A percentile compares a stretch with the other conserved stretches of the same genome.
phyloP scores from a whole-genome alignment of 92 coral and sea anemone genomes.

The Phenganax marumi region DNA sequence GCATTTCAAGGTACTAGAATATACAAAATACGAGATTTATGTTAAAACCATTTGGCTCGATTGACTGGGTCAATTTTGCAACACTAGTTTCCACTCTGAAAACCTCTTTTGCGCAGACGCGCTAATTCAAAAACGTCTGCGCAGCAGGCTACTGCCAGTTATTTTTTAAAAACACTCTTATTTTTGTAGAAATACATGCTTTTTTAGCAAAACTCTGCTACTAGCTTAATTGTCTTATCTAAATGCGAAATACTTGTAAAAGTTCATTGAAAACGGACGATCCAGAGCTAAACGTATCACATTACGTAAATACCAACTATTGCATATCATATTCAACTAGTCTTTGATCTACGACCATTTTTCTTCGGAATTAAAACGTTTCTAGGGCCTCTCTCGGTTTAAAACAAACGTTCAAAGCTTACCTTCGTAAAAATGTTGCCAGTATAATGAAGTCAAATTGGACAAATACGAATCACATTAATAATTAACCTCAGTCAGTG shows the following conservation, averaged over 20 bases:
- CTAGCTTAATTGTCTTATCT: too few species aligned
- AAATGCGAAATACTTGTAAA: too few species aligned
- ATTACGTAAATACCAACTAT: neutral
- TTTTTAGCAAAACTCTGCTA: too few species aligned
- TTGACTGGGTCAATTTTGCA: too few species aligned
- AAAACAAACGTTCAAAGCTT: neutral
- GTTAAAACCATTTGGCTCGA: too few species aligned
- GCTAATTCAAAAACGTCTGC: too few species aligned
- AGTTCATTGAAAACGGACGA: too few species aligned
- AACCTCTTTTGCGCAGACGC: too few species aligned
- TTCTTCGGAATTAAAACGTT: neutral
- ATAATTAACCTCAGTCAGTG: neutral
- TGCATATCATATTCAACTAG: neutral
- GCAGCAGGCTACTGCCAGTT: too few species aligned
- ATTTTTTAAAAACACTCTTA: too few species aligned
- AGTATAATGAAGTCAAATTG: neutral
- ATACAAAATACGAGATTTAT: neutral
- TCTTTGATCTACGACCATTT: neutral
- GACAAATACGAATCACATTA: neutral
- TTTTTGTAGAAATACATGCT: too few species aligned
- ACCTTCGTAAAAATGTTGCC: neutral
- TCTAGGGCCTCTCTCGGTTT: neutral
- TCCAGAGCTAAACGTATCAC: neutral
- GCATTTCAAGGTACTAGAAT: neutral
- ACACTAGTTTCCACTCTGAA: too few species aligned